Evolutionary conservation across 2,888 invertebrate species (phyloP), one percentile per base, ranked within the genome.

Genomic region (Cryptocheilus praepositus): DNA sequence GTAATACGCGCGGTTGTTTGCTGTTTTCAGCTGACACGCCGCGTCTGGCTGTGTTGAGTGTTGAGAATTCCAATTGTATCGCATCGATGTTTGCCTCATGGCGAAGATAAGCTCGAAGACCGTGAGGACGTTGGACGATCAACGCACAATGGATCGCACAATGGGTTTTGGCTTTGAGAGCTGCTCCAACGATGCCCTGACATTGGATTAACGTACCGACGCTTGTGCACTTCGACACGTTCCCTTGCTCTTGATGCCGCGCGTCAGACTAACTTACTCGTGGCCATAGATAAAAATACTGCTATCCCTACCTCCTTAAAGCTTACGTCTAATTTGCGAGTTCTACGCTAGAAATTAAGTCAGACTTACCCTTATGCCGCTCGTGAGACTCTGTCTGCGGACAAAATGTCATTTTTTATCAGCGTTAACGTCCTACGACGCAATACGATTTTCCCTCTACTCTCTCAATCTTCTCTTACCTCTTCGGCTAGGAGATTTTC

Each of bases 401-500:
- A 70, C 57, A 49, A 53, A 69, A 62, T 25, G 8, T 8, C 7
- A 36, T 36, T 7, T 4, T 36, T 11, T 7, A 11, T 36, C 4
- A 36, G 13, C 11, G 11, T 7, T 36, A 36, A 7, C 8, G 1
- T 11, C 11, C 4, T 36, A 36, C 3, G 7, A 7, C 11, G 8
- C 7, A 16, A 49, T n/a, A 49, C 2, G 1, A 18, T n/a, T 18
- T 49, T 2, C 18, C 1, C 1, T 49, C 2, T 0, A 5, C 4
- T 49, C 16, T 49, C 1, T 49, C 11, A 46, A 8, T 16, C 11
- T 7, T 4, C 16, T 28, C 2, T 8, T 91, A 94, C 95, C 92
- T 95, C 94, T 89, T 94, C 94, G 87, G 93, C 94, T 67, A 95
- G 91, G 69, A 95, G 90, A 89, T 92, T 91, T 83, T 92, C 92